Percentiles rank a stretch among this genome's conserved stretches.
These are phyloP conservation scores for Schlechtendalia chinensis DNA, from an alignment of 1,140 invertebrate species.

Conservation along the genomic window DNA sequence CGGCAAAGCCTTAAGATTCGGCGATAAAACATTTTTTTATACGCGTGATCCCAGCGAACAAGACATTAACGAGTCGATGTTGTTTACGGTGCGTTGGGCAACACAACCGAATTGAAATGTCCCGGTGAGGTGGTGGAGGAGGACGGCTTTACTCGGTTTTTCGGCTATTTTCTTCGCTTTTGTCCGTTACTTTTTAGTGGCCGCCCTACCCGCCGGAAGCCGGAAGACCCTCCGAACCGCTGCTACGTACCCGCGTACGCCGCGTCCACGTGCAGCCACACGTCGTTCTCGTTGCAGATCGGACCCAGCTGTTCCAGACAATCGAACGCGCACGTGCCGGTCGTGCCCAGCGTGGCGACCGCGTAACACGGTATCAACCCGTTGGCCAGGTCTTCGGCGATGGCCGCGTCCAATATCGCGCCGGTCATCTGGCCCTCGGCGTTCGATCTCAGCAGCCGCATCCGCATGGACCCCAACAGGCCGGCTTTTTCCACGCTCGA, in stretches of 20 bases:
- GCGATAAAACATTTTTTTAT: no score
- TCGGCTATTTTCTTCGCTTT: no score
- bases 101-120: no score
- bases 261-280: slow-evolving; percentile 88
- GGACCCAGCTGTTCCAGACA: slow-evolving; percentile 77
- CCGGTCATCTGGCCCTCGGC: slow-evolving; percentile 71
- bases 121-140: no score
- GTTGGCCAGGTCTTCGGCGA: slow-evolving; percentile 69
- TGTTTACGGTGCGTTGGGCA: no score
- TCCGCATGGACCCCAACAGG: slow-evolving; percentile 75
- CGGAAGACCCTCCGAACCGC: no score
- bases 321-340: slow-evolving; percentile 90
- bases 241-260: slow-evolving; percentile 75
- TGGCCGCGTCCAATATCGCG: slow-evolving; percentile 70
- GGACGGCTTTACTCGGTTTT: no score
- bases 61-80: no score
- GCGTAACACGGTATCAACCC: slow-evolving; percentile 79
- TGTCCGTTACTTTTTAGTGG: no score
- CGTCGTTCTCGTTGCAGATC: slow-evolving; percentile 70
- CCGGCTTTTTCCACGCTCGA: slow-evolving; percentile 88
- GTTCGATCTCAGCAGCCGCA: slow-evolving; percentile 75
- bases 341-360: slow-evolving; percentile 86
- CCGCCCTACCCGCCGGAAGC: no score
- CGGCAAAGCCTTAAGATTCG: no score
- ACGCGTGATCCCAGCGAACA: no score